Evolutionary conservation across 1,140 invertebrate species (phyloP), one percentile per base, ranked within the genome.

Genomic region (Leptinotarsa texana): DNA sequence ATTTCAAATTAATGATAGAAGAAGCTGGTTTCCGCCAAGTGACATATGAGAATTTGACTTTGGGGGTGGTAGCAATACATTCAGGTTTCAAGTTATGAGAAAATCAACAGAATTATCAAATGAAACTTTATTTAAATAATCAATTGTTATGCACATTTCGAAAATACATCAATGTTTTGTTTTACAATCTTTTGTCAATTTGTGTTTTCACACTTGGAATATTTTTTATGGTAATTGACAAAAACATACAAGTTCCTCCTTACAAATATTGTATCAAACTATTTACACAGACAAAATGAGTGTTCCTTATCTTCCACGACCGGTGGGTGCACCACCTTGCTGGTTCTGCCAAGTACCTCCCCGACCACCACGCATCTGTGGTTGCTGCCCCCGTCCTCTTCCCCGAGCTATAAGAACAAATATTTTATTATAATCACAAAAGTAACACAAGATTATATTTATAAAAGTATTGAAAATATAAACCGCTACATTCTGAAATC

Each of bases 21-120:
- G 82, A 91, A 66, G 94, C 94, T 63, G 97, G 97, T 27, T 99
- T 99, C 83, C 87, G 91, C 69, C 88, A 92, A 81, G 96, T 96
- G 0, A 90, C 89, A 2, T 97, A 96, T 85, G 93, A 96, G 87
- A 98, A 98, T 88, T 87, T 98, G 47, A 93, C 92, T 13, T 93
- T 95, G 84, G 98, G 97, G 62, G 88, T 97, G 4, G 93, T 95
- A 72, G 93, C 96, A 47, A 97, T 99, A 83, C 97, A 99, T 87
- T 96, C 95, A 24, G 97, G 96, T 57, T 98, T 96, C 84, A 99
- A 98, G 87, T 83, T 92, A 70, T 93, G 86, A 87, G 49, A 69
- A 63, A 71, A 11, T 42, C 33, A 42, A 42, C 33, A 42, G 33
- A 65, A 22, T 27, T 57, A 62, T 24, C 21, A 69, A 47, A 48